Conservation (phyloP, 2,888 invertebrate genomes). For the Alviniconcha strummeri region DNA sequence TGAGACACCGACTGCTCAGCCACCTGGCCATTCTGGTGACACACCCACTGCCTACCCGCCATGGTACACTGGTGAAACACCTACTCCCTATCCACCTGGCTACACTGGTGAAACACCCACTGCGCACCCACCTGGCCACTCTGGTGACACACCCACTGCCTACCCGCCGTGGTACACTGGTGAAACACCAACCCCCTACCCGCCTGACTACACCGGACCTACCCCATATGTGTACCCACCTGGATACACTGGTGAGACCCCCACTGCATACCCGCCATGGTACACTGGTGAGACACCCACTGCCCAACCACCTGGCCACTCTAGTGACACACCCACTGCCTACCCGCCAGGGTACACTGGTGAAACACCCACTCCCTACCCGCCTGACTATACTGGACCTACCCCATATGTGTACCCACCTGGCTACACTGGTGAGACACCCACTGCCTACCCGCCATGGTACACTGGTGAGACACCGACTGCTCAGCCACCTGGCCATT, state of each 20-base stretch:
- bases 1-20: background rate
- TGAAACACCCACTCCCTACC: background rate
- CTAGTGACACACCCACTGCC: background rate
- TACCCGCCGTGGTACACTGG: constrained; percentile 3
- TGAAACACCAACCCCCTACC: background rate
- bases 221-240: background rate
- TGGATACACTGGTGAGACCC: background rate
- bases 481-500: background rate
- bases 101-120: constrained; percentile 4
- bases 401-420: background rate
- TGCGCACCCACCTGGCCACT: background rate
- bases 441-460: background rate
- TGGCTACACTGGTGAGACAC: background rate
- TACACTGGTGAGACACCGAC: background rate
- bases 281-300: constrained; percentile 11
- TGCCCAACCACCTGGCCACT: background rate
- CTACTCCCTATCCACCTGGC: background rate
- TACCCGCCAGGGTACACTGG: background rate
- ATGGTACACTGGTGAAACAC: background rate
- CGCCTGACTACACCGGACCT: background rate
- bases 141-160: constrained; percentile 1
- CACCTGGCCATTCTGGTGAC: background rate
- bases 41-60: background rate
- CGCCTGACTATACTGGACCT: background rate
- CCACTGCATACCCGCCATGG: constrained; percentile 1